These are phyloP conservation scores for Boleophthalmus pectinirostris DNA, from an alignment of 2,113 vertebrate genomes.

Conservation along the genomic window DNA sequence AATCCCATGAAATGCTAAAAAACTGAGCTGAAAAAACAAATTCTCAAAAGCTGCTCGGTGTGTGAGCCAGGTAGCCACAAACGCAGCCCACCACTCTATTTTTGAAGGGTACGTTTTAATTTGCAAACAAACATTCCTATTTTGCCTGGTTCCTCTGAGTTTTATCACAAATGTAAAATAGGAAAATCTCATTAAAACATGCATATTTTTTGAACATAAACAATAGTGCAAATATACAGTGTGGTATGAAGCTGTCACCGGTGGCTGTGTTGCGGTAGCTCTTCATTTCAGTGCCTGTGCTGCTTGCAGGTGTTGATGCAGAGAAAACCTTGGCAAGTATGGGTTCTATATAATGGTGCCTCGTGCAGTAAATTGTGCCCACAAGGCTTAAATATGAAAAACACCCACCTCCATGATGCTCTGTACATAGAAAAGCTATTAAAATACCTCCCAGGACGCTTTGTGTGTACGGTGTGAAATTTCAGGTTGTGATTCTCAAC, in stretches of 20 bases:
- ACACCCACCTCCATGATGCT: slow-evolving; percentile 9
- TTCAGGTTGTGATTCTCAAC: slow-evolving; percentile 23
- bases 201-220: no score
- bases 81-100: no score
- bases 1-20: no score
- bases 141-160: no score
- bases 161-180: no score
- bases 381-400: not conserved
- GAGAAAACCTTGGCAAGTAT: slow-evolving; percentile 24
- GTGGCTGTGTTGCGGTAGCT: slow-evolving; percentile 50
- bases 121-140: no score
- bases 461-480: not conserved
- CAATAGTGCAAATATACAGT: not conserved
- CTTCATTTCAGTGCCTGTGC: slow-evolving; percentile 24
- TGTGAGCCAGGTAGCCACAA: no score
- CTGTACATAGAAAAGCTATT: not conserved
- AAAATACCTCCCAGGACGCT: slow-evolving; percentile 2
- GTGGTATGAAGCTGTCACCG: slow-evolving; percentile 25
- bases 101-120: no score
- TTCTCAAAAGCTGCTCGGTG: no score
- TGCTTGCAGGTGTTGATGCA: slow-evolving; percentile 1
- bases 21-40: no score
- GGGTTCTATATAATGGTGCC: slow-evolving; percentile 23
- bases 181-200: no score
- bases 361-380: slow-evolving; percentile 24